Evolutionary conservation across 2,113 vertebrate genomes (phyloP), one percentile per base, ranked within the genome.

Genomic region (Perca flavescens): DNA sequence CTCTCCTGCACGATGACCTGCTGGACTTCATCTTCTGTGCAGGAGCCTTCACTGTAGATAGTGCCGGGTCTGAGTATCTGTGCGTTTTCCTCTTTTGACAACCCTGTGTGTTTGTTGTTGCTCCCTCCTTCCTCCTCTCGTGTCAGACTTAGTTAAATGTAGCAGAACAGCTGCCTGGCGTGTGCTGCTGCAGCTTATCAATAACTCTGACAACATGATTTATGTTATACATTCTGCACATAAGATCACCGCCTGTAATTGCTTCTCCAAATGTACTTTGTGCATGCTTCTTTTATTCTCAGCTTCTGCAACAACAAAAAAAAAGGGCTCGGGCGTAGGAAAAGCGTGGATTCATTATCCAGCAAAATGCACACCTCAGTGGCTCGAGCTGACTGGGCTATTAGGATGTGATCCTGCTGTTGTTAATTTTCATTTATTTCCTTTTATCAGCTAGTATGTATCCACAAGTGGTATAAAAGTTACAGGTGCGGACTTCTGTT

Each of bases 161-260:
- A 88, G 89, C 89, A 81, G 84, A 92, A 89, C 93, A 92, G 89
- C 89, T 83, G 90, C 84, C 83, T 87, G 87, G 43, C 80, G 83
- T 58, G 82, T 83, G 86, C 79, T 62, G 77, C 14, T 83, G 79
- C 87, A 81, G 90, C 86, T 91, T 89, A 92, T 91, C 93, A 92
- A 94, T 92, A 92, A 88, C 90, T 75, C 85, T 91, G 91, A 92
- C 93, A 90, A 73, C 70, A 58, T 91, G 92, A 94, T 92, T 88
- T 90, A 92, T 89, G 85, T 54, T 78, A 73, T 63, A 77, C 88
- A 81, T 89, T 92, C 78, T 78, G 77, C 81, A 84, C 82, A 85
- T 87, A 70, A 80, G 82, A 91, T 86, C 89, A 65, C 83, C 28
- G 84, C 79, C 85, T 91, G 81, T 89, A 88, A 92, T 87, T 91